Evolutionary conservation across 2,113 vertebrate genomes (phyloP), one percentile per base, ranked within the genome.

Genomic region (Oryzias woworae): DNA sequence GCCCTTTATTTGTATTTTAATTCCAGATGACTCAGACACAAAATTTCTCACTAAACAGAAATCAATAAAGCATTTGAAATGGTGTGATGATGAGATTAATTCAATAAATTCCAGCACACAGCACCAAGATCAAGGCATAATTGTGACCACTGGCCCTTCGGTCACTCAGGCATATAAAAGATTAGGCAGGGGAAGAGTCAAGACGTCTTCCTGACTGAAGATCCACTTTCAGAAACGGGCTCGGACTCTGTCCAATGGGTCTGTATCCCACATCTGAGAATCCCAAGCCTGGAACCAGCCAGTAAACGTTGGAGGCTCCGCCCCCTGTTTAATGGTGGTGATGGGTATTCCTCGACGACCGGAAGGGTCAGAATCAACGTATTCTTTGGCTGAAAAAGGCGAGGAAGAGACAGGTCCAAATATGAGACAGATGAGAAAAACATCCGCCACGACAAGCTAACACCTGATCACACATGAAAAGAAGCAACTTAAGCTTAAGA

Each of bases 261-360:
- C 88, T 0, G 42, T 85, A 4, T 91, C 87, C 91, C 92, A 93
- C 91, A 92, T 89, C 26, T 87, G 86, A 42, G 66, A 0, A 58
- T 94, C 93, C 92, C 92, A 93, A 17, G 90, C 92, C 66, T 92
- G 90, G 88, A 93, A 94, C 92, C 92, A 94, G 72, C 92, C 92
- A 22, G 84, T 92, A 80, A 93, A 94, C 0, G 82, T 92, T 14
- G 84, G 85, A 7, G 92, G 92, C 66, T 94, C 92, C 0, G 71
- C 59, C 22, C 89, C 92, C 62, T 94, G 92, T 71, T 91, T 92
- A 65, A 94, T 84, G 71, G 86, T 91, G 56, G 73, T 75, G 71
- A 92, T 72, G 62, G 92, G 81, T 1, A 87, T 73, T 5, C 90
- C 91, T 15, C 4, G 49, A 18, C 92, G 88, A 14, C 91, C 91